These are phyloP conservation scores for Nowickia ferox DNA, from an alignment of 2,888 invertebrate genomes.

Conservation along the genomic window DNA sequence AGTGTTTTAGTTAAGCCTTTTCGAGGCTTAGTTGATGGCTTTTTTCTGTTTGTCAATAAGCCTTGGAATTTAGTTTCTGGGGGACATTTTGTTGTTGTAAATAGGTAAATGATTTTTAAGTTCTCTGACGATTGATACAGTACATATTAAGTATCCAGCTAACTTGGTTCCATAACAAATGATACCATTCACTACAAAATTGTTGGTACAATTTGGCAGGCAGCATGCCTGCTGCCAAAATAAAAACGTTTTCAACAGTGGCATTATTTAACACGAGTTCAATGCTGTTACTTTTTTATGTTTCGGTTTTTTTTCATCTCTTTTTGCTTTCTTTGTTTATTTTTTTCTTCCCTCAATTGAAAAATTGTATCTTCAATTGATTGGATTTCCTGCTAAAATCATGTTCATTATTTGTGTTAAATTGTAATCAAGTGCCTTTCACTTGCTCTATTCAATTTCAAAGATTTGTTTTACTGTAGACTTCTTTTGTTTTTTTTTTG, in stretches of 20 bases:
- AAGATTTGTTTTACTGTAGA: constrained; percentile 16
- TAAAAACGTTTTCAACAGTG: constrained; percentile 45
- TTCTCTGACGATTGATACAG: too few species aligned
- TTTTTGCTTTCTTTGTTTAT: not conserved
- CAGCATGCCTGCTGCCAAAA: constrained; percentile 3
- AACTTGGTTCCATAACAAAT: too few species aligned
- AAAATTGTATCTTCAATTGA: constrained; percentile 72
- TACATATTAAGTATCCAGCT: too few species aligned
- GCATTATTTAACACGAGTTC: constrained; percentile 68
- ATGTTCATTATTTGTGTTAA: constrained; percentile 71
- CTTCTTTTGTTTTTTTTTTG: not conserved
- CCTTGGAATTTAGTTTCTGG: too few species aligned
- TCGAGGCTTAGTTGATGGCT: too few species aligned
- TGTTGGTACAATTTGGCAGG: not conserved
- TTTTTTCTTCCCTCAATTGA: constrained; percentile 37
- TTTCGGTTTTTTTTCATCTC: not conserved
- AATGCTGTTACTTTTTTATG: constrained; percentile 46
- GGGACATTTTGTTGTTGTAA: too few species aligned
- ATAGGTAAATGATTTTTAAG: too few species aligned
- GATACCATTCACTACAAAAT: not conserved
- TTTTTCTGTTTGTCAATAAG: too few species aligned
- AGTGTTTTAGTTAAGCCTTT: too few species aligned
- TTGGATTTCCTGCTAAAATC: constrained; percentile 70
- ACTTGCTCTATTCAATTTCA: constrained; percentile 66
- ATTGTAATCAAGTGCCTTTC: constrained; percentile 70